A percentile compares a stretch with the other conserved stretches of the same genome.
Evolutionary conservation across 2,113 vertebrate genomes (phyloP).

Genomic region (Xyrauchen texanus): DNA sequence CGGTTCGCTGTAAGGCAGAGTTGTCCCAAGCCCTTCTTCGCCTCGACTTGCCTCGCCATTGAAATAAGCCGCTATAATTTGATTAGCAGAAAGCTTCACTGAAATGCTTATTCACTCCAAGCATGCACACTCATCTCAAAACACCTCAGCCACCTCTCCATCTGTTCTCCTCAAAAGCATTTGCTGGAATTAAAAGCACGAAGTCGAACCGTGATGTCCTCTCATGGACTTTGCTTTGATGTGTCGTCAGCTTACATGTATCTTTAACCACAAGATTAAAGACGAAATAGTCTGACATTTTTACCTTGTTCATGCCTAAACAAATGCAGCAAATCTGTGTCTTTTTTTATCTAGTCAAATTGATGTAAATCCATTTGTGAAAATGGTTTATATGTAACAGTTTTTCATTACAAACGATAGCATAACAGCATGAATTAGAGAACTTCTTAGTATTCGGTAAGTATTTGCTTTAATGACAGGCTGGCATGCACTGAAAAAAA

Average conservation of each 20-base stretch:
- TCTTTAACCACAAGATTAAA: not conserved
- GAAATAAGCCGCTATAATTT: constrained; percentile 27
- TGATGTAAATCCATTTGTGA: too few species aligned
- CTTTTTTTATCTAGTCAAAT: too few species aligned
- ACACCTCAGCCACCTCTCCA: not conserved
- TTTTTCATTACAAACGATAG: too few species aligned
- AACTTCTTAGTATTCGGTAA: too few species aligned
- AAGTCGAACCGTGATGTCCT: constrained; percentile 1
- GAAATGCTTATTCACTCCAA: not conserved
- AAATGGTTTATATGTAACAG: too few species aligned
- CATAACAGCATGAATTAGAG: too few species aligned
- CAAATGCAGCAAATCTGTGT: not conserved
- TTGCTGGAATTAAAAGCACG: not conserved
- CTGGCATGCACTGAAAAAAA: too few species aligned
- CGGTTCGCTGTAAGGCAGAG: constrained; percentile 37
- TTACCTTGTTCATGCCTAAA: not conserved
- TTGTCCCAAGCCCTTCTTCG: not conserved
- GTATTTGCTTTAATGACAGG: too few species aligned
- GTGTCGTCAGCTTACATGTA: constrained; percentile 14
- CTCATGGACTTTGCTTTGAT: constrained; percentile 29
- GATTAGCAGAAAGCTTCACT: constrained; percentile 23
- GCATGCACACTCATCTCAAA: not conserved
- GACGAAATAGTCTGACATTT: not conserved
- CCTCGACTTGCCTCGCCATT: not conserved
- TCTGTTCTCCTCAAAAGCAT: not conserved